Evolutionary conservation across 2,888 invertebrate species (phyloP), one percentile per base, ranked within the genome.

Genomic region (Ichneumoninae sp.): DNA sequence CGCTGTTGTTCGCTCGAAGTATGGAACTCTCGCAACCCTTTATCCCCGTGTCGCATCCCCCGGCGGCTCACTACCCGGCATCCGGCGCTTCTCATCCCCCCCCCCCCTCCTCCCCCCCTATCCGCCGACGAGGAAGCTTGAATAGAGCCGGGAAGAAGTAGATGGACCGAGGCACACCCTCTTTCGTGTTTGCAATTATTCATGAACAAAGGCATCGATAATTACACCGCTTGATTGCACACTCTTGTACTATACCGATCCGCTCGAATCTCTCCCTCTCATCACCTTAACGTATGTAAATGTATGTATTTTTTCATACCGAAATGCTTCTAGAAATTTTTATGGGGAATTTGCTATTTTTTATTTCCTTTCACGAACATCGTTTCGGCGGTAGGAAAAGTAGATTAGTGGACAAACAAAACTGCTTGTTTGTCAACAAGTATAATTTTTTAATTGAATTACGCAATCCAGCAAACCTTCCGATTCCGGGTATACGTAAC

Each of bases 121-220:
- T 19, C 30, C 36, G 13, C 16, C 30, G 50, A 74, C 26, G 74
- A 74, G 54, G 36, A 81, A 47, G 40, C 44, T 68, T 54, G 83
- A 86, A 78, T 44, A 54, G 52, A 75, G 50, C 36, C 54, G 47
- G 72, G 70, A 77, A 44, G 74, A 50, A 26, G 62, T 69, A 74
- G 75, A 68, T 71, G 47, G 71, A 72, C 47, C 36, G 75, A 77
- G 57, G 74, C 65, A 74, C 75, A 80, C 77, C 87, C 86, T 86
- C 89, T 88, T 90, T 89, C 91, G 89, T 89, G 90, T 90, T 92
- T 91, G 90, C 91, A 91, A 92, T 92, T 92, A 92, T 91, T 92
- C 92, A 91, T 90, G 91, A 91, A 91, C 92, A 92, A 92, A 92
- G 90, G 90, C 90, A 89, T 88, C 89, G 91, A 92, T 92, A 91